A percentile compares a stretch with the other conserved stretches of the same genome.
Conservation (phyloP, 37 sponge, comb jelly and placozoan species). For the Beroe forskalii region DNA sequence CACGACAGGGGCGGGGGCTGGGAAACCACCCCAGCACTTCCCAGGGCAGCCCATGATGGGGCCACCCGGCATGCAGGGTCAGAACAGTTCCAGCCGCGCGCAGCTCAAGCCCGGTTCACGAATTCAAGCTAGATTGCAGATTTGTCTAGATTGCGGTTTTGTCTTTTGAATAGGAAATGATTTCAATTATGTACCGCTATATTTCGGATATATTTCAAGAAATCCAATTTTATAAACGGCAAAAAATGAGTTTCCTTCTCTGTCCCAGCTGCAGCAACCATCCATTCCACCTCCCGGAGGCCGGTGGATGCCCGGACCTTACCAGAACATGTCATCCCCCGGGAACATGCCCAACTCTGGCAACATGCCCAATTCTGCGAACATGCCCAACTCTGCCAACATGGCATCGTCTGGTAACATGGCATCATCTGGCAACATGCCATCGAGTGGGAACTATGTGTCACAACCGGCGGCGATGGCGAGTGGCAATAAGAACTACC, state of each 20-base stretch:
- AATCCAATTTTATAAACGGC: too few relatives aligned
- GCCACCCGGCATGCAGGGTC: neutral
- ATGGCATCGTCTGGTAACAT: neutral
- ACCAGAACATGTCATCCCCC: slow-evolving; percentile 17
- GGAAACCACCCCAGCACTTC: slow-evolving; percentile 45
- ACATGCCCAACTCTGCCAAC: neutral
- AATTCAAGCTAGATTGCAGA: too few relatives aligned
- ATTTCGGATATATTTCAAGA: too few relatives aligned
- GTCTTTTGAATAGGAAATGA: too few relatives aligned
- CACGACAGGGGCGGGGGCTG: neutral
- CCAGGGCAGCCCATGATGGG: neutral
- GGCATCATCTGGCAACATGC: neutral
- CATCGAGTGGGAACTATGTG: neutral
- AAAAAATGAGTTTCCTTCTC: too few relatives aligned
- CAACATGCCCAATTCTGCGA: neutral
- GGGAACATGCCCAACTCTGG: neutral
- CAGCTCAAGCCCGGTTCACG: too few relatives aligned
- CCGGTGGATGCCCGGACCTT: slow-evolving; percentile 18
- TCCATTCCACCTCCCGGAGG: neutral
- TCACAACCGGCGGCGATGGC: neutral
- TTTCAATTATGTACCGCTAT: too few relatives aligned
- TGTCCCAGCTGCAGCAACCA: neutral
- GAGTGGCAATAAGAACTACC: slow-evolving; percentile 17
- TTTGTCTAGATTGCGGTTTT: too few relatives aligned
- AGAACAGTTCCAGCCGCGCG: neutral